Percentiles rank a stretch among this genome's conserved stretches.
These are phyloP conservation scores for Trogon surrucura DNA, from an alignment of 2,113 vertebrate genomes.

Conservation along the genomic window DNA sequence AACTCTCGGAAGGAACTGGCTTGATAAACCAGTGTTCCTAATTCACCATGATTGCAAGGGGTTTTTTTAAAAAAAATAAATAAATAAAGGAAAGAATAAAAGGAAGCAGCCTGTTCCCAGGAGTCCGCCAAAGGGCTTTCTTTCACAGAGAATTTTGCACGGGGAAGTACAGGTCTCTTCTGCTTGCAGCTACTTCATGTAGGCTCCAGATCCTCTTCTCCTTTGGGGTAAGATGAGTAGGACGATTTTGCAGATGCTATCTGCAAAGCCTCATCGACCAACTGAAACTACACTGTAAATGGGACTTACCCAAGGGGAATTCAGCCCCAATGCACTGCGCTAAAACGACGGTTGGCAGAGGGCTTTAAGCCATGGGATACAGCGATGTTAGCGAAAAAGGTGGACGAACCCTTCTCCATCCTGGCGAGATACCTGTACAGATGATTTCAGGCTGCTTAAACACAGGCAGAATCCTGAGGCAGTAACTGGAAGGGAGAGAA, in stretches of 20 bases:
- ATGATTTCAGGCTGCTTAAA: background rate
- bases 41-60: background rate
- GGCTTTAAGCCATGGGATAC: background rate
- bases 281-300: background rate
- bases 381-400: background rate
- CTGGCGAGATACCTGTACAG: background rate
- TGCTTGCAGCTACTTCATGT: background rate
- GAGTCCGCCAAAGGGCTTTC: background rate
- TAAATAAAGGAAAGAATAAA: background rate
- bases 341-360: background rate
- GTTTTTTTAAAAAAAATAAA: background rate
- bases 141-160: background rate
- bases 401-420: background rate
- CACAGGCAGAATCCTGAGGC: background rate
- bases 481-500: background rate
- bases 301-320: background rate
- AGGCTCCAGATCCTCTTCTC: background rate
- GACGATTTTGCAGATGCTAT: rapidly evolving
- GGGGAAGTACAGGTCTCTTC: background rate
- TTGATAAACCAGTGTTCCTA: background rate
- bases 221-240: background rate
- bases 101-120: background rate
- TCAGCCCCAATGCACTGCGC: background rate
- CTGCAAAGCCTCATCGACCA: background rate
- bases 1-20: background rate